Evolutionary conservation across 2,888 invertebrate genomes (phyloP).

Genomic region (Tetragnatha montana): DNA sequence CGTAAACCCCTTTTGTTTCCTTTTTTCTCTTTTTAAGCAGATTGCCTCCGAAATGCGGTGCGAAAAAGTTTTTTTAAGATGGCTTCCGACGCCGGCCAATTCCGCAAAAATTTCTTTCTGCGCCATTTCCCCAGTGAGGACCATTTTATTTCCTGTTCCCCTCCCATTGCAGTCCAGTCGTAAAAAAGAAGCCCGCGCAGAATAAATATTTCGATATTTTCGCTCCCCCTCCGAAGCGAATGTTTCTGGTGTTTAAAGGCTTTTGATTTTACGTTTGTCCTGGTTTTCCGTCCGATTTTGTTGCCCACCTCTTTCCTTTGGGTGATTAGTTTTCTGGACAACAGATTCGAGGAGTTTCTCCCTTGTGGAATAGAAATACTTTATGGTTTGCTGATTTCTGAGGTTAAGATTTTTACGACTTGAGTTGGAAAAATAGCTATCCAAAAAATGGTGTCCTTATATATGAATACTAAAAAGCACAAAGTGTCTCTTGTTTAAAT

Average conservation of each 20-base stretch:
- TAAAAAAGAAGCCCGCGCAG: conserved; percentile 40
- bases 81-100: conserved; percentile 45
- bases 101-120: conserved; percentile 48
- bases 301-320: too few relatives aligned
- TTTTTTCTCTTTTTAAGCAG: conserved; percentile 35
- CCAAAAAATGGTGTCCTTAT: too few relatives aligned
- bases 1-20: conserved; percentile 44
- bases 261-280: conserved; percentile 29
- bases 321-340: too few relatives aligned
- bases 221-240: background rate
- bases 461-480: too few relatives aligned
- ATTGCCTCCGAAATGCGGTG: conserved; percentile 18
- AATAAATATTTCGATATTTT: conserved; percentile 52
- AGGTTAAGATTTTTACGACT: too few relatives aligned
- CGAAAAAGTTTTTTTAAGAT: conserved; percentile 9
- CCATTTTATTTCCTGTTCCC: conserved; percentile 48
- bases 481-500: too few relatives aligned
- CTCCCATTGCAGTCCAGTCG: conserved; percentile 35
- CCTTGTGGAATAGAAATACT: too few relatives aligned
- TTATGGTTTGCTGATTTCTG: too few relatives aligned
- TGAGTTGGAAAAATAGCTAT: too few relatives aligned
- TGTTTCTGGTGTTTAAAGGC: conserved; percentile 46
- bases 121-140: conserved; percentile 52
- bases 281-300: background rate
- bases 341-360: too few relatives aligned